These are phyloP conservation scores for Mechanitis mazaeus DNA, from an alignment of 2,888 invertebrate genomes.

Conservation along the genomic window DNA sequence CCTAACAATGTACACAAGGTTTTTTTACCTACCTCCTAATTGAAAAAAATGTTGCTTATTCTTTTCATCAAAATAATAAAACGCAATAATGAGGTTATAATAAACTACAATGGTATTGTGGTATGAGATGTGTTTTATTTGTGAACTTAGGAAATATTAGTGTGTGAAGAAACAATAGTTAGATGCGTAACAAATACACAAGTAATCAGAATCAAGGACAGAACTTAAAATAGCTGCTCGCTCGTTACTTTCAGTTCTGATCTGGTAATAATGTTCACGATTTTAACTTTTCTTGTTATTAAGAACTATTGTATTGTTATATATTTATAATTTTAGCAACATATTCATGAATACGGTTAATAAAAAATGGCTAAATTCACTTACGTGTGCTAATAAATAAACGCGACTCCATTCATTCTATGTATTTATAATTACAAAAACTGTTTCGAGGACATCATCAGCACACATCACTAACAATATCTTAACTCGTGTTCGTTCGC, in stretches of 20 bases:
- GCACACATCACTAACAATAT: conserved; percentile 54
- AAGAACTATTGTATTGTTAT: too few relatives aligned
- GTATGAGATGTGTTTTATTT: background rate
- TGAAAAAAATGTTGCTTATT: too few relatives aligned
- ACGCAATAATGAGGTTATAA: too few relatives aligned
- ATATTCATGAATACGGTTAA: too few relatives aligned
- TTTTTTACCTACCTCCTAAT: too few relatives aligned
- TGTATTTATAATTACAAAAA: conserved; percentile 39
- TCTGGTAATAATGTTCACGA: background rate
- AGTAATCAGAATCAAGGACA: conserved; percentile 2
- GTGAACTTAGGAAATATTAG: background rate
- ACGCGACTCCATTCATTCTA: conserved; percentile 51
- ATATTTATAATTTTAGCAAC: too few relatives aligned
- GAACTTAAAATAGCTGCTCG: background rate
- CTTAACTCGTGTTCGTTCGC: conserved; percentile 61
- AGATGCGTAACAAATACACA: conserved; percentile 1
- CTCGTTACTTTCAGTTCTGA: background rate
- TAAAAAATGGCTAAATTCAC: conserved; percentile 34
- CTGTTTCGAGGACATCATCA: conserved; percentile 46
- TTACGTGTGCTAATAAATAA: conserved; percentile 55
- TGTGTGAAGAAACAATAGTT: background rate
- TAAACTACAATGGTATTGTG: too few relatives aligned
- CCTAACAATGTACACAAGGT: too few relatives aligned
- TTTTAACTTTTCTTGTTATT: too few relatives aligned
- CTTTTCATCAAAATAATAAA: too few relatives aligned